These are phyloP conservation scores for Cochlearius cochlearius DNA, from an alignment of 2,113 vertebrate species.

Conservation along the genomic window DNA sequence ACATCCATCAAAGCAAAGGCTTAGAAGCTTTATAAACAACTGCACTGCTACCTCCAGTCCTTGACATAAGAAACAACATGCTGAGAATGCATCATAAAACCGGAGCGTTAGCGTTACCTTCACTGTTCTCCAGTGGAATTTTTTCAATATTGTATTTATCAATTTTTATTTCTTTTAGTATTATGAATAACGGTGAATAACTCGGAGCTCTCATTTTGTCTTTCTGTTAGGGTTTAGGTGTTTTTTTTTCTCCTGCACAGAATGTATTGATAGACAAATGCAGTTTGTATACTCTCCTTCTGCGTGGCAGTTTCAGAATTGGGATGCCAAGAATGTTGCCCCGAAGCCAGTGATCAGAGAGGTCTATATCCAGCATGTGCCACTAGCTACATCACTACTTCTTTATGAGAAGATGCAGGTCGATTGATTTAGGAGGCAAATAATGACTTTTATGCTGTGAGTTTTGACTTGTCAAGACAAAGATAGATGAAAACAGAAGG, in stretches of 20 bases:
- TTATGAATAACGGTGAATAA: background rate
- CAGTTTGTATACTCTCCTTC: background rate
- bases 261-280: background rate
- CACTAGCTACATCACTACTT: background rate
- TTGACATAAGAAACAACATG: background rate
- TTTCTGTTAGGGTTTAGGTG: background rate
- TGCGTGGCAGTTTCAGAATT: background rate
- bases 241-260: background rate
- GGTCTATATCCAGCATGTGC: background rate
- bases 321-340: background rate
- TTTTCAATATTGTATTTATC: background rate
- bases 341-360: background rate
- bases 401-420: background rate
- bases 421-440: background rate
- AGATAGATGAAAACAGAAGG: background rate
- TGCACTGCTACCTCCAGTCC: background rate
- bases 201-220: background rate
- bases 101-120: background rate
- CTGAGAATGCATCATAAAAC: background rate
- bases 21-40: slow-evolving; percentile 16
- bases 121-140: background rate
- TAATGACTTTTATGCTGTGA: background rate
- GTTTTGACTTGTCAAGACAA: background rate
- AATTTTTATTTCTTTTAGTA: background rate
- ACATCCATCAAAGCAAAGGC: slow-evolving; percentile 32